phyloP scores from a whole-genome alignment of 2,797 vertebrate genomes.

The Anomalospiza imberbis region DNA sequence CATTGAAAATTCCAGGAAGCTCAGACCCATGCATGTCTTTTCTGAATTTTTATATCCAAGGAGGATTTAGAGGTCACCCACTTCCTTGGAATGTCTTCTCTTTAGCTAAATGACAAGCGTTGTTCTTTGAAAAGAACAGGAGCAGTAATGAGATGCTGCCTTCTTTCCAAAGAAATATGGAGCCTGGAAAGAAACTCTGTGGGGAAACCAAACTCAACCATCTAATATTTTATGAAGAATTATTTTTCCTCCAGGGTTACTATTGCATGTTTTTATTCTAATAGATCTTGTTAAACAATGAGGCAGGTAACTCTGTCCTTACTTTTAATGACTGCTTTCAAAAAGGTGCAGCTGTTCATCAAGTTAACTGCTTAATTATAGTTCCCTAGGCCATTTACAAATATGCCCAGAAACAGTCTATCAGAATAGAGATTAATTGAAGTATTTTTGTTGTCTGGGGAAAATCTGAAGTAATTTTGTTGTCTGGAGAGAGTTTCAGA shows the following conservation, averaged over 20 bases:
- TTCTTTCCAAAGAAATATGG: background rate
- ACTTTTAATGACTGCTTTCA: slow-evolving; percentile 54
- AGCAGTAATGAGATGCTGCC: background rate
- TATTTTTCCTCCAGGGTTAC: slow-evolving; percentile 51
- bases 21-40: background rate
- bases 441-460: slow-evolving; percentile 31
- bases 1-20: slow-evolving; percentile 31
- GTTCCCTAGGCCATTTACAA: slow-evolving; percentile 50
- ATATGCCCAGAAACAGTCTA: slow-evolving; percentile 44
- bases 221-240: slow-evolving; percentile 51
- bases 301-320: slow-evolving; percentile 50
- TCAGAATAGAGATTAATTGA: slow-evolving; percentile 66
- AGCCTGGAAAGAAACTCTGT: slow-evolving; percentile 16
- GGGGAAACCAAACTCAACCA: slow-evolving; percentile 26
- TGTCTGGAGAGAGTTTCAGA: slow-evolving; percentile 28
- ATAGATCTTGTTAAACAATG: slow-evolving; percentile 61
- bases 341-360: slow-evolving; percentile 56
- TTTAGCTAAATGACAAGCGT: background rate
- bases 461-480: slow-evolving; percentile 3
- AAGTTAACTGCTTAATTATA: slow-evolving; percentile 67
- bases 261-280: slow-evolving; percentile 49
- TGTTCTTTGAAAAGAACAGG: background rate
- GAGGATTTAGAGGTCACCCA: slow-evolving; percentile 9
- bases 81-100: background rate
- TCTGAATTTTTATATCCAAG: background rate